A percentile compares a stretch with the other conserved stretches of the same genome.
Conservation (phyloP, 2,797 vertebrate genomes). For the Protosalanx chinensis region DNA sequence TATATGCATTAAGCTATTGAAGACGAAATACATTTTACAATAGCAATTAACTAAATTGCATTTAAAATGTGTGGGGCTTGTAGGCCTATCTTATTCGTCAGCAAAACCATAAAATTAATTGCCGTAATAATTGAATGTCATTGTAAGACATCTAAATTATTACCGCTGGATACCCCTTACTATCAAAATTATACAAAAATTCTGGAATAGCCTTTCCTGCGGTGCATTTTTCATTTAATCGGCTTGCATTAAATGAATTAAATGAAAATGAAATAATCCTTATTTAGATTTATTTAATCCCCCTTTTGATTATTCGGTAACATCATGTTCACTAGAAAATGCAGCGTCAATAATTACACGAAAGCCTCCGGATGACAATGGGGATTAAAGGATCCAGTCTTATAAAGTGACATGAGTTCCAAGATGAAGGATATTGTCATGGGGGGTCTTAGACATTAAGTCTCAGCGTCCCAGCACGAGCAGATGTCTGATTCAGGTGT, state of each 20-base stretch:
- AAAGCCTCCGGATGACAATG: conserved; percentile 79
- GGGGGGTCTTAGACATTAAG: conserved; percentile 62
- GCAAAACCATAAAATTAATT: too few species aligned
- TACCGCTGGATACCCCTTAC: not conserved
- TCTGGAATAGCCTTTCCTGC: too few species aligned
- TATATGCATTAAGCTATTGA: too few species aligned
- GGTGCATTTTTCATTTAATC: conserved; percentile 42
- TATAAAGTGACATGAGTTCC: conserved; percentile 80
- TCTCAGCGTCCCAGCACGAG: conserved; percentile 67
- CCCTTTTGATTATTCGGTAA: conserved; percentile 45
- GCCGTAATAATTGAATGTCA: not conserved
- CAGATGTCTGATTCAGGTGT: conserved; percentile 83
- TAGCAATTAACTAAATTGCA: too few species aligned
- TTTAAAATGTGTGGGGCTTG: too few species aligned
- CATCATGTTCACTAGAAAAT: conserved; percentile 67
- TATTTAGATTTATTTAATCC: conserved; percentile 18
- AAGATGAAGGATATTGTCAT: conserved; percentile 82
- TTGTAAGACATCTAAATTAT: not conserved
- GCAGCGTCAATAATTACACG: conserved; percentile 82
- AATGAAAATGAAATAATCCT: conserved; percentile 42
- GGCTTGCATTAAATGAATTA: conserved; percentile 43
- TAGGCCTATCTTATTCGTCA: not conserved
- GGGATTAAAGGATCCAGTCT: conserved; percentile 87
- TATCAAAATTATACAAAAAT: not conserved
- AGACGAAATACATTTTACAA: too few species aligned